Conservation (phyloP, 2,888 invertebrate species). For the Cerastis leucographa region DNA sequence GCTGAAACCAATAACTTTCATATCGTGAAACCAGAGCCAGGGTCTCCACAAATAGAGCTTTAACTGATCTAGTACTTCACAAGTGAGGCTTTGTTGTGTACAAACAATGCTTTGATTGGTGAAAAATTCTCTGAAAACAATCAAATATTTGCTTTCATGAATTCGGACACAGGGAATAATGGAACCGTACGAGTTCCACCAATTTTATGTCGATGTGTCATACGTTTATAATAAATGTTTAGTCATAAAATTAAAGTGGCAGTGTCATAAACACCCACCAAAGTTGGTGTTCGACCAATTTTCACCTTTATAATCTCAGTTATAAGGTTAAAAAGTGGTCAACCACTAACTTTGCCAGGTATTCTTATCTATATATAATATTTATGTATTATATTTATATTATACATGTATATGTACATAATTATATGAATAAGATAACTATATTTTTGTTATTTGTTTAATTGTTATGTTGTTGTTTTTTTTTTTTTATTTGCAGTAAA, state of each 20-base stretch:
- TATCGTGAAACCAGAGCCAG: constrained; percentile 3
- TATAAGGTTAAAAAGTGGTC: background rate
- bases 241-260: constrained; percentile 3
- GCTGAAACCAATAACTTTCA: constrained; percentile 39
- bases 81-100: constrained; percentile 32
- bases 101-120: constrained; percentile 53
- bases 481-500: too few species aligned
- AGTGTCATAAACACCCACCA: background rate
- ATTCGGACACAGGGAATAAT: constrained; percentile 5
- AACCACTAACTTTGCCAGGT: background rate
- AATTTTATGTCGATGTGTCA: background rate
- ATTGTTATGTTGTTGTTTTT: too few species aligned
- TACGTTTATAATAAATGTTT: background rate
- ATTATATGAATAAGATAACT: too few species aligned
- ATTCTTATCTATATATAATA: too few species aligned
- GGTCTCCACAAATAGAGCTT: constrained; percentile 22
- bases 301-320: background rate
- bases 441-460: too few species aligned
- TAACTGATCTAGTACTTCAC: constrained; percentile 21
- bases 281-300: background rate
- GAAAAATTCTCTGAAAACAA: constrained; percentile 35
- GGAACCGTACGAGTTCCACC: background rate
- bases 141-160: constrained; percentile 35
- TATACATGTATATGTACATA: too few species aligned
- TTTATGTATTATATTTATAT: too few species aligned